Conservation (phyloP, 2,888 invertebrate species). For the Cepaea hortensis region DNA sequence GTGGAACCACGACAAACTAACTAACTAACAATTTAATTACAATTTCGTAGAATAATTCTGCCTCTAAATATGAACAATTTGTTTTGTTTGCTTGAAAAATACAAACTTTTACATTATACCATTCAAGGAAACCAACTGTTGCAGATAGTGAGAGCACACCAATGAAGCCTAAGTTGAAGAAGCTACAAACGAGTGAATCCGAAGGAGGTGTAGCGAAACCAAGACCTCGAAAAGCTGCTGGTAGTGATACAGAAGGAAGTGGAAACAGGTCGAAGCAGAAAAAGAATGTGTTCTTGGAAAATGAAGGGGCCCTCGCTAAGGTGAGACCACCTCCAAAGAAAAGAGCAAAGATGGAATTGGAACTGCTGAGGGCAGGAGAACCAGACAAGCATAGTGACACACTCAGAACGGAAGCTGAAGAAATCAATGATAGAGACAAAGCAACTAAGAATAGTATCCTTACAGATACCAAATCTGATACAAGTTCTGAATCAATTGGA, state of each 20-base stretch:
- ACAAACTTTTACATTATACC: background rate
- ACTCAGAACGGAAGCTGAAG: slow-evolving; percentile 14
- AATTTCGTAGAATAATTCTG: no score
- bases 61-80: no score
- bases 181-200: no score
- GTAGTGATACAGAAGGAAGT: slow-evolving; percentile 44
- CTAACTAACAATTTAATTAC: no score
- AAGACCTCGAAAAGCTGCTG: slow-evolving; percentile 34
- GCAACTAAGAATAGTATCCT: background rate
- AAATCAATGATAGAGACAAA: background rate
- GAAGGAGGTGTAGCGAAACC: slow-evolving; percentile 7
- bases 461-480: background rate
- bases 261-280: slow-evolving; percentile 20
- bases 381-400: background rate
- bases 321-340: slow-evolving; percentile 70
- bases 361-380: slow-evolving; percentile 54
- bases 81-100: no score
- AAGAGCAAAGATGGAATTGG: slow-evolving; percentile 65
- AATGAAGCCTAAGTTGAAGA: no score
- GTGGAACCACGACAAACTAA: no score
- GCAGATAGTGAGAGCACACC: slow-evolving; percentile 7
- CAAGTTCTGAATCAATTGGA: background rate
- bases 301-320: slow-evolving; percentile 27
- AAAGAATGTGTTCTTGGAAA: slow-evolving; percentile 8
- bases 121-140: background rate